Evolutionary conservation across 2,888 invertebrate genomes (phyloP), one percentile per base, ranked within the genome.

Genomic region (Dynastes grantii): DNA sequence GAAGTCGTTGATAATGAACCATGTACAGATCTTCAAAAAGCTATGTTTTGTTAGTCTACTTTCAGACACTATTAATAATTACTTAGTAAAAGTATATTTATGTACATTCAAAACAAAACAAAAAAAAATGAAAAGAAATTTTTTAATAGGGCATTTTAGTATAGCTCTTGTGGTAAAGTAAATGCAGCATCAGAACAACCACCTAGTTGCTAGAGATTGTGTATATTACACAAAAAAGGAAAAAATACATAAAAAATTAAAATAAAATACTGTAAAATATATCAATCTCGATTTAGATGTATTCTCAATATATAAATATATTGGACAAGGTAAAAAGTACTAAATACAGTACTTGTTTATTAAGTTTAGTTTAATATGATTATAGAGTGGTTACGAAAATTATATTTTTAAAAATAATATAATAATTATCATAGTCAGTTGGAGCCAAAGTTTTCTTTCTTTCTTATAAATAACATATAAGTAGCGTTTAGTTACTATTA

Each of bases 321-420:
- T 81, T 82, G 79, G 80, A 77, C 83, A 82, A 83, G 84, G 83
- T 83, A 83, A 83, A 81, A 83, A 84, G 84, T 84, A 83, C 81
- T 82, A 81, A 79, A 13, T n/a, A 53, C 80, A 82, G 68, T 78
- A 76, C 76, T 78, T 80, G 80, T 79, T 76, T 75, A 76, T 75
- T 73, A 63, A 76, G 76, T 79, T 79, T 80, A 79, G 79, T 76
- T 79, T 77, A 70, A 75, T 80, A 76, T 76, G 81, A 76, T 83
- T 82, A 81, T 82, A 80, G 81, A 80, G 83, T 81, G 79, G 82
- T 71, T 78, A 61, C 64, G 45, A 79, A 76, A 80, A 76, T 75
- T 75, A 76, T 77, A 77, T 73, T 73, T 73, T 73, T 73, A 40
- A 58, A 73, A 61, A 73, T 65, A 76, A 76, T 71, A 73, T 78